These are phyloP conservation scores for Piaya cayana DNA, from an alignment of 2,113 vertebrate genomes.

Conservation along the genomic window DNA sequence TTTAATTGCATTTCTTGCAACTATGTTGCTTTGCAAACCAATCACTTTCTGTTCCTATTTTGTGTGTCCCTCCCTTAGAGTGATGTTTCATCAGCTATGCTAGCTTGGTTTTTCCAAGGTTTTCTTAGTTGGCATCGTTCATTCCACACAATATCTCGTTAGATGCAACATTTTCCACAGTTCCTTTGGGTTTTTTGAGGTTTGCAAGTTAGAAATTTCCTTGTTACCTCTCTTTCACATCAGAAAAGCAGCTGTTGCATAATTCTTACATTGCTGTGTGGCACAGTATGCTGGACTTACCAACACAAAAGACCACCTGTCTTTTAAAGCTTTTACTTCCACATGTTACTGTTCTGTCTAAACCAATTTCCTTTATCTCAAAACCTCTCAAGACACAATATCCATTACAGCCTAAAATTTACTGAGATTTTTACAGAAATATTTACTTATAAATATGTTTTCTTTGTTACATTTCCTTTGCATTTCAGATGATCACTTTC, in stretches of 20 bases:
- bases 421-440: neutral
- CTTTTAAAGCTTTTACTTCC: slow-evolving; percentile 2
- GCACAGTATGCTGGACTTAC: neutral
- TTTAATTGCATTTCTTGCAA: neutral
- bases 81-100: neutral
- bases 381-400: neutral
- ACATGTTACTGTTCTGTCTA: neutral
- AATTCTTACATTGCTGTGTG: neutral
- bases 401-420: neutral
- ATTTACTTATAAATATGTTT: neutral
- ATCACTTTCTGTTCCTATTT: neutral
- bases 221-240: neutral
- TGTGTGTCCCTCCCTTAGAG: neutral
- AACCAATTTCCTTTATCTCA: neutral
- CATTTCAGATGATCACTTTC: neutral
- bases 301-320: neutral
- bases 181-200: neutral
- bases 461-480: neutral
- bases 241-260: neutral
- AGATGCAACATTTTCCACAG: neutral
- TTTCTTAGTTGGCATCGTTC: neutral
- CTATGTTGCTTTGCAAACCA: neutral
- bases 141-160: neutral
- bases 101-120: neutral
- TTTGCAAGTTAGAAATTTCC: neutral